These are phyloP conservation scores for Hydractinia echinata DNA, from an alignment of 30 jellyfish, hydroid and myxozoan genomes.

Conservation along the genomic window DNA sequence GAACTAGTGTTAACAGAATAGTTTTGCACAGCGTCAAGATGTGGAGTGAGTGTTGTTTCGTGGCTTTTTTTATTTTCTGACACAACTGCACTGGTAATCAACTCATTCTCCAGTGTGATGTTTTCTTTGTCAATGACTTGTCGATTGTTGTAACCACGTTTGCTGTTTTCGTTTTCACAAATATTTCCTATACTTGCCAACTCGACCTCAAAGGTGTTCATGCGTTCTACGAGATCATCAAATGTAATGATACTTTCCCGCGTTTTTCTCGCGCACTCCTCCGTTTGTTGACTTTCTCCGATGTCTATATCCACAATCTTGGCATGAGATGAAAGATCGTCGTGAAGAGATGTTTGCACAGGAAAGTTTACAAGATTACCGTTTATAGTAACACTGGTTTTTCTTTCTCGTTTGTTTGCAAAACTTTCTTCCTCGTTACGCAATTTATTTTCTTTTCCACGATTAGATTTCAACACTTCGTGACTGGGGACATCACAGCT, in stretches of 20 bases:
- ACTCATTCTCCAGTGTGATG: too few species aligned
- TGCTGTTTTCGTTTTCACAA: neutral
- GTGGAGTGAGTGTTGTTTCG: too few species aligned
- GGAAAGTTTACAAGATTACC: constrained; percentile 16
- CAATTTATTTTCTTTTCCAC: too few species aligned
- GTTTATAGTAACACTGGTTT: constrained; percentile 6
- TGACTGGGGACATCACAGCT: too few species aligned
- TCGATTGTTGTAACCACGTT: neutral
- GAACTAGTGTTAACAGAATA: neutral
- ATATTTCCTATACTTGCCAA: neutral
- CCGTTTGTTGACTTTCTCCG: neutral
- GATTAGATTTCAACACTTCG: too few species aligned
- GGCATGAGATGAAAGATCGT: neutral
- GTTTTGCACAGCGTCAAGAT: too few species aligned
- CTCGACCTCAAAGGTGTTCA: neutral
- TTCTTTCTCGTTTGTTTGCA: neutral
- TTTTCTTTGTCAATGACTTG: neutral
- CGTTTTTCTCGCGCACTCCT: constrained; percentile 1
- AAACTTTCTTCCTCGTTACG: neutral
- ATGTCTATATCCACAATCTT: constrained; percentile 8
- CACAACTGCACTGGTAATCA: too few species aligned
- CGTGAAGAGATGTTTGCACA: neutral
- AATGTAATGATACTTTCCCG: constrained; percentile 11
- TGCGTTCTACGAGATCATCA: neutral
- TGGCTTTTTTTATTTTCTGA: too few species aligned